Evolutionary conservation across 1,140 invertebrate genomes (phyloP), one percentile per base, ranked within the genome.

Genomic region (Heliconius hewitsoni): DNA sequence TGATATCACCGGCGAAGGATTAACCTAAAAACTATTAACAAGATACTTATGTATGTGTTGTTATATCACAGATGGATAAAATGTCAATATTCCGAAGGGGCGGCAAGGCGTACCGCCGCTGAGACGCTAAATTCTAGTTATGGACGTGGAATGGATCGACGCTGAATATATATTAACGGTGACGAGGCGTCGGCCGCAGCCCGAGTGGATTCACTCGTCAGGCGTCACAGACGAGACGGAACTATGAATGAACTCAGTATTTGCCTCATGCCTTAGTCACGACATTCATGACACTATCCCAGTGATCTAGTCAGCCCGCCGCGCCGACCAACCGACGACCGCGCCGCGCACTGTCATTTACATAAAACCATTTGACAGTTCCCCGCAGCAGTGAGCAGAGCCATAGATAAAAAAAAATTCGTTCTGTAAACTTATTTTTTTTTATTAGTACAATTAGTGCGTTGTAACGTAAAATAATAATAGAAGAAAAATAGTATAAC

Each of bases 31-130:
- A 89, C 84, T 85, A 81, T 85, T 84, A 89, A 86, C 77, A 83
- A 87, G 86, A 89, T 86, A 90, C 86, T 84, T 81, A 82, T 81
- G 80, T 81, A 82, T 81, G 80, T 88, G 85, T 89, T 86, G 84
- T 91, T 92, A 88, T 93, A 93, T 93, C 93, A 92, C 93, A 93
- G 90, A 88, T 87, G 85, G 86, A 86, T 87, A 88, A 90, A 89
- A 89, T 88, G 88, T 89, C 89, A 91, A 89, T 90, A 87, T 89
- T 89, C 83, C 80, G 76, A 82, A 81, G 81, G 84, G 81, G 86
- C 82, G 83, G 84, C 82, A 80, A 88, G 82, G 87, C 85, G 89
- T 90, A 85, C 80, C 82, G 83, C 79, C 88, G 82, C 70, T 83
- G 74, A 77, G 86, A 89, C 84, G 87, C 85, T 87, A 84, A 72